A percentile compares a stretch with the other conserved stretches of the same genome.
Conservation (phyloP, 2,888 invertebrate species). For the Trichacis sp. region DNA sequence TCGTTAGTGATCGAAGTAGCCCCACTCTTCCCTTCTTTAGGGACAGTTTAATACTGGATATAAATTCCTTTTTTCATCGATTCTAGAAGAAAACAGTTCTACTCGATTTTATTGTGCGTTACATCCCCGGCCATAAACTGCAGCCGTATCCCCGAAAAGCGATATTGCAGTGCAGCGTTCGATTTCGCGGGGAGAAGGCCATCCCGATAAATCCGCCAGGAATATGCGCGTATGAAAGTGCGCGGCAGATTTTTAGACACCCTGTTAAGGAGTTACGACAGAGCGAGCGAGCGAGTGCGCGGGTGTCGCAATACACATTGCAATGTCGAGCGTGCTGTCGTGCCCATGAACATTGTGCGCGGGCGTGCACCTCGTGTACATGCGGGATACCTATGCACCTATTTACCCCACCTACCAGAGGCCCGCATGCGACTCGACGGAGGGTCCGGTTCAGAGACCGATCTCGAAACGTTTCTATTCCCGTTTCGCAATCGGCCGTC, state of each 20-base stretch:
- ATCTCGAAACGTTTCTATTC: constrained; percentile 8
- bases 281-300: constrained; percentile 1
- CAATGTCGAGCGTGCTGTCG: constrained; percentile 2
- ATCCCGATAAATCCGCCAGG: background rate
- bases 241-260: background rate
- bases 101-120: no score
- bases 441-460: constrained; percentile 4
- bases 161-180: no score
- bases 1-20: no score
- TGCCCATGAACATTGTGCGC: constrained; percentile 12
- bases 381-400: constrained; percentile 9
- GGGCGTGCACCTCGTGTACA: background rate
- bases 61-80: no score
- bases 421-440: constrained; percentile 8
- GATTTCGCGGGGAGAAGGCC: no score
- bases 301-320: constrained; percentile 9
- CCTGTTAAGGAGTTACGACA: constrained; percentile 4
- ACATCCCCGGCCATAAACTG: no score
- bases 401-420: constrained; percentile 1
- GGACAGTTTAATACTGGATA: no score
- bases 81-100: no score
- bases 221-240: background rate
- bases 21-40: no score
- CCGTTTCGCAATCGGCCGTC: constrained; percentile 4
- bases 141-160: no score